These are phyloP conservation scores for Platichthys stellatus DNA, from an alignment of 2,113 vertebrate genomes.

Conservation along the genomic window DNA sequence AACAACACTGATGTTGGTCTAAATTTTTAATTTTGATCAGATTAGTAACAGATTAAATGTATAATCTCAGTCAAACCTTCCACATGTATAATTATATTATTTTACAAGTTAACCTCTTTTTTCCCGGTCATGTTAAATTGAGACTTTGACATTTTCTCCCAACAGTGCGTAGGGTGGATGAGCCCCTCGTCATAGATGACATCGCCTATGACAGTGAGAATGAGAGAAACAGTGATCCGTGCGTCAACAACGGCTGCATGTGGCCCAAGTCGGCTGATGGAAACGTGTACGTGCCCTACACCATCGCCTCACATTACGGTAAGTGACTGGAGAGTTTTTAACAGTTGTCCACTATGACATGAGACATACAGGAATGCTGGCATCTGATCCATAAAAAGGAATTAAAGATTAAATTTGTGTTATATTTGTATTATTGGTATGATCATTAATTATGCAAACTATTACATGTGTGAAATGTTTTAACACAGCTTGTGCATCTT, in stretches of 20 bases:
- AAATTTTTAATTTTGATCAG: too few species aligned
- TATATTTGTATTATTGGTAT: neutral
- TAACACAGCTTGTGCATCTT: too few species aligned
- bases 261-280: conserved; percentile 69
- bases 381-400: too few species aligned
- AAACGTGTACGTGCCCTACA: conserved; percentile 69
- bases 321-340: neutral
- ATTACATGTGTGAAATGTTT: neutral
- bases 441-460: too few species aligned
- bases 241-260: conserved; percentile 71
- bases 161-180: conserved; percentile 56
- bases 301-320: conserved; percentile 70
- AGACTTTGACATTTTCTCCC: too few species aligned
- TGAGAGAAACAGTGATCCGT: conserved; percentile 75
- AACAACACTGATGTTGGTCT: too few species aligned
- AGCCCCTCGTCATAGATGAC: conserved; percentile 70
- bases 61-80: neutral
- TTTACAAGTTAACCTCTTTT: too few species aligned
- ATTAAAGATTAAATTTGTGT: neutral
- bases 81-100: too few species aligned
- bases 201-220: conserved; percentile 63
- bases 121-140: too few species aligned
- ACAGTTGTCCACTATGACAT: too few species aligned
- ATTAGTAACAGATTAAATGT: neutral
- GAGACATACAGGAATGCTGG: too few species aligned